Evolutionary conservation across 2,888 invertebrate genomes (phyloP).

Genomic region (Hoplodrina blanda): DNA sequence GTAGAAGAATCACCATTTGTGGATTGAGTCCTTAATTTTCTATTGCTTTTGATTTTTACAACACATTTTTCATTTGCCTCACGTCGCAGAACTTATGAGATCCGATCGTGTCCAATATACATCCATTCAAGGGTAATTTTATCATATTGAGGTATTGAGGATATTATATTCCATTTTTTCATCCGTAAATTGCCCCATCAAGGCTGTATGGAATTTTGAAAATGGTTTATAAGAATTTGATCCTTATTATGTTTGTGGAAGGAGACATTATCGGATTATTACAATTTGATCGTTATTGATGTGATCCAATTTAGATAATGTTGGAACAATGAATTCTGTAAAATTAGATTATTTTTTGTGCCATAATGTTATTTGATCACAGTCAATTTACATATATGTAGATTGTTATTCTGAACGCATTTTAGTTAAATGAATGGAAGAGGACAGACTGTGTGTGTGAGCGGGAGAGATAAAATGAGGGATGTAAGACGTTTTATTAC

Average conservation of each 20-base stretch:
- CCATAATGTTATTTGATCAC: not conserved
- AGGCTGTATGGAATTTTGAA: conserved; percentile 13
- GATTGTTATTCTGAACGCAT: too few species aligned
- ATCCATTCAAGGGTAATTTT: conserved; percentile 30
- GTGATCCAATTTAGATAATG: conserved; percentile 22
- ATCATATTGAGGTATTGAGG: conserved; percentile 48
- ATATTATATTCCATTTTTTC: conserved; percentile 54
- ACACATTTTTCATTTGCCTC: conserved; percentile 6
- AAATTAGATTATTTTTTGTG: not conserved
- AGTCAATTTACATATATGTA: not conserved
- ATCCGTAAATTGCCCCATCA: conserved; percentile 52
- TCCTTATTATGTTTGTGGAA: conserved; percentile 6
- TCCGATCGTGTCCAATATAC: conserved; percentile 10
- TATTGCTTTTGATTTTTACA: too few species aligned
- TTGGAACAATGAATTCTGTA: conserved; percentile 6
- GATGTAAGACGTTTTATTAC: too few species aligned
- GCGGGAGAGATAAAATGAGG: too few species aligned
- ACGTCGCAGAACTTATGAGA: conserved; percentile 28
- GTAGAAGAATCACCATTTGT: too few species aligned
- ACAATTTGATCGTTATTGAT: conserved; percentile 28
- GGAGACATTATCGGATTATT: conserved; percentile 23
- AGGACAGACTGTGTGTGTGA: too few species aligned
- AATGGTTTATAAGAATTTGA: conserved; percentile 24
- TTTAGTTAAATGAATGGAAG: too few species aligned
- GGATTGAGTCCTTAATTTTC: too few species aligned